phyloP scores from a whole-genome alignment of 2,113 vertebrate genomes.

The Azemiops feae region DNA sequence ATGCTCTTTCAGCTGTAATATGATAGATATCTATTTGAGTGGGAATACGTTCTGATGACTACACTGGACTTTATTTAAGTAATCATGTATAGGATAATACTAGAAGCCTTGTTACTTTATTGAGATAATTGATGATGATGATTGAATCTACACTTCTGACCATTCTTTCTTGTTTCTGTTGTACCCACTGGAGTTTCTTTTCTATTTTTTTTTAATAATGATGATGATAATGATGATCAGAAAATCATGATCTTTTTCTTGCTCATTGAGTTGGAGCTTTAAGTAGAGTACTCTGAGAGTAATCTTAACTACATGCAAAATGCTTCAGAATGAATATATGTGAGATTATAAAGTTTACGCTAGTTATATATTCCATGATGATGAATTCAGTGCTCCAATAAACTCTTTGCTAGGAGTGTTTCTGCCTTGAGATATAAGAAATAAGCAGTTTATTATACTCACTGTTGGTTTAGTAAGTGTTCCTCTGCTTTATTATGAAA shows the following conservation, averaged over 20 bases:
- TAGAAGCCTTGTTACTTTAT: background rate
- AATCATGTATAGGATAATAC: background rate
- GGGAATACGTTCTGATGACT: background rate
- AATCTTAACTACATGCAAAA: background rate
- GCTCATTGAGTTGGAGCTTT: background rate
- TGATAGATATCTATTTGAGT: background rate
- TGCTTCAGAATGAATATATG: background rate
- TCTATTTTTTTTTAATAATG: background rate
- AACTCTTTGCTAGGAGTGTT: background rate
- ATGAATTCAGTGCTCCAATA: background rate
- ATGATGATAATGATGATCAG: background rate
- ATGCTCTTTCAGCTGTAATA: background rate
- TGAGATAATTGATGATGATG: background rate
- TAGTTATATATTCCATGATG: background rate
- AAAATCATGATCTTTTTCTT: background rate
- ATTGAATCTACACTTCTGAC: background rate
- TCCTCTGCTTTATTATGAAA: conserved; percentile 75
- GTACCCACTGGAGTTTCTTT: background rate
- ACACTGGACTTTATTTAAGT: background rate
- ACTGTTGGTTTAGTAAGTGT: conserved; percentile 52
- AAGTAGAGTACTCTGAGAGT: background rate
- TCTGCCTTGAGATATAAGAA: background rate
- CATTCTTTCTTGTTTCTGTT: background rate
- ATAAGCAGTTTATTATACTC: conserved; percentile 33
- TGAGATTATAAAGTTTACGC: background rate